Percentiles rank a stretch among this genome's conserved stretches.
Conservation (phyloP, 2,888 invertebrate species). For the Oxyscelio sp. region DNA sequence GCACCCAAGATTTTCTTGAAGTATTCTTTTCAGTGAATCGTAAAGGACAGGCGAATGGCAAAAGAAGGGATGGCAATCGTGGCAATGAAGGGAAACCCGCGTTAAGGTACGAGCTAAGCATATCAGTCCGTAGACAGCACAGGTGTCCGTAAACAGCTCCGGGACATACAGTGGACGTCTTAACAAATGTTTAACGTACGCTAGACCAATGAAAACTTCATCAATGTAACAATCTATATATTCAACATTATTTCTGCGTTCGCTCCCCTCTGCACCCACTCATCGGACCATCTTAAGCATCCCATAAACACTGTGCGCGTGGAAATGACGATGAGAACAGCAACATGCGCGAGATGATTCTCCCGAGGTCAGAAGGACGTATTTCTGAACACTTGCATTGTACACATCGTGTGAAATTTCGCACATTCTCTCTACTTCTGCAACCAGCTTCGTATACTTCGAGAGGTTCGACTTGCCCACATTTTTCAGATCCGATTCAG, state of each 20-base stretch:
- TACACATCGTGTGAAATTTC: conserved; percentile 46
- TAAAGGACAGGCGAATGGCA: conserved; percentile 16
- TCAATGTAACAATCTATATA: conserved; percentile 60
- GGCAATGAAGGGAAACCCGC: conserved; percentile 4
- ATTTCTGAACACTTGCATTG: conserved; percentile 70
- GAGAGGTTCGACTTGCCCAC: conserved; percentile 48
- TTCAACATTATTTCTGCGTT: conserved; percentile 42
- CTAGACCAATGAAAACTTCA: conserved; percentile 40
- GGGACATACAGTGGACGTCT: conserved; percentile 69
- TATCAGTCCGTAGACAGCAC: conserved; percentile 70
- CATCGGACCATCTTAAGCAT: conserved; percentile 56
- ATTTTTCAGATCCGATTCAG: conserved; percentile 48
- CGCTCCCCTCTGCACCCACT: background rate
- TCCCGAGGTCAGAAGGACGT: conserved; percentile 63
- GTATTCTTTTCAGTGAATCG: too few species aligned
- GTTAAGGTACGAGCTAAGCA: conserved; percentile 57
- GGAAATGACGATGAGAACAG: conserved; percentile 60
- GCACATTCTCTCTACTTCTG: conserved; percentile 46
- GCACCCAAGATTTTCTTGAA: too few species aligned
- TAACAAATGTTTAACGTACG: conserved; percentile 61
- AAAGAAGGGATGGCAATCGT: conserved; percentile 27
- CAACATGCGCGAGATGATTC: conserved; percentile 63
- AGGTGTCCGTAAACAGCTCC: conserved; percentile 67
- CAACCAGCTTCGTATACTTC: conserved; percentile 39
- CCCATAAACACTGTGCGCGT: conserved; percentile 54